Evolutionary conservation across 2,888 invertebrate genomes (phyloP), one percentile per base, ranked within the genome.

Genomic region (Eugnorisma glareosa): DNA sequence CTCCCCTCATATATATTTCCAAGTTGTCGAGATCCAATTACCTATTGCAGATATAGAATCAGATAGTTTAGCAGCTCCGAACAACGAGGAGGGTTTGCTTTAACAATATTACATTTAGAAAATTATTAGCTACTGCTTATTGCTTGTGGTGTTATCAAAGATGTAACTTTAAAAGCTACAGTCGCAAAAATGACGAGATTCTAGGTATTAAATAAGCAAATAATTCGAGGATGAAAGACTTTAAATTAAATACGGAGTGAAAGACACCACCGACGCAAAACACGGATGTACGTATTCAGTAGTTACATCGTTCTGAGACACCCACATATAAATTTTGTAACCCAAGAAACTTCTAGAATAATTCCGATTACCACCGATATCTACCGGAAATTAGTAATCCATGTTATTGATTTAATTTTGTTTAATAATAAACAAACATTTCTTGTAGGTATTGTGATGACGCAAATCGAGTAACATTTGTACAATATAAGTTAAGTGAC

Each of bases 1-100:
- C 7, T 57, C 15, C 57, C 31, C 57, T 59, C 7, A 24, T 67
- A 40, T 31, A 82, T n/a, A 82, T 68, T 67, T 28, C 35, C n/a
- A 48, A 64, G 18, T 43, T 40, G 78, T 79, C 67, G 15, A 77
- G 54, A 79, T 83, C 15, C 83, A 79, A 83, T 79, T 79, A 77
- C 45, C 35, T 7, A 15, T 28, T 11, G 45, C 83, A 57, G 67
- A 77, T 83, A 64, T 57, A 67, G 48, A 67, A 51, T 61, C n/a
- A 61, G 24, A 82, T 77, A 48, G 45, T 18, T 48, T 57, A 54
- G 1, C 28, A 45, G 31, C 45, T 8, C 37, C 13, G 54, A 54
- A 48, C 54, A 24, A 28, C 35, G 37, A 43, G 77, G 79, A 67
- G 31, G 43, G 31, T 24, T 45, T 31, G 67, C 18, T 45, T 67